phyloP scores from a whole-genome alignment of 2,113 vertebrate species.

The Conger conger region DNA sequence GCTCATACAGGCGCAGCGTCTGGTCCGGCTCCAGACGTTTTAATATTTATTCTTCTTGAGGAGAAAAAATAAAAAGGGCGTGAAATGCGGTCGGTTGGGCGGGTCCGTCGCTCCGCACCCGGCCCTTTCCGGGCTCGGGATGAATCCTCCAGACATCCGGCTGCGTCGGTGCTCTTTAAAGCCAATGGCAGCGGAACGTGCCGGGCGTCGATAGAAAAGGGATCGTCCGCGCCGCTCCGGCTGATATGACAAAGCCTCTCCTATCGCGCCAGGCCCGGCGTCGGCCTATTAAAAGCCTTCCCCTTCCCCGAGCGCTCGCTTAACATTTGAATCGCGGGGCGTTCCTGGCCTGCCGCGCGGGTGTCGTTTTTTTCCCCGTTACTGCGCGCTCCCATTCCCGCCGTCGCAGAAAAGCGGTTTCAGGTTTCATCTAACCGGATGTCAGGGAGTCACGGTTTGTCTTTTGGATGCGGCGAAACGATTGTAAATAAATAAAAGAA shows the following conservation, averaged over 20 bases:
- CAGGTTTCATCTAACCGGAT: constrained; percentile 9
- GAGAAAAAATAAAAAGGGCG: not conserved
- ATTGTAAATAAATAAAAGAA: constrained; percentile 22
- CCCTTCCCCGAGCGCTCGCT: constrained; percentile 52
- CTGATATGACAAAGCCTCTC: constrained; percentile 40
- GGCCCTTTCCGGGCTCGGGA: constrained; percentile 24
- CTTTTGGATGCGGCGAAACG: constrained; percentile 47
- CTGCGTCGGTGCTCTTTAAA: constrained; percentile 38
- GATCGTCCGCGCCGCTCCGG: constrained; percentile 23
- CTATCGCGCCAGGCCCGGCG: constrained; percentile 28
- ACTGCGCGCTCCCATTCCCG: constrained; percentile 33
- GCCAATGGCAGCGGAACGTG: constrained; percentile 43
- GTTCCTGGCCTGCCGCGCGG: constrained; percentile 66
- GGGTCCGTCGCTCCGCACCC: not conserved
- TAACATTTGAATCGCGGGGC: constrained; percentile 59
- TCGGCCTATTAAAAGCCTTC: constrained; percentile 38
- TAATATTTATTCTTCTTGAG: constrained; percentile 1
- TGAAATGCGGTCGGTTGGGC: not conserved
- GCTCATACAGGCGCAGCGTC: not conserved
- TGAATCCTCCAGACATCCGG: constrained; percentile 34
- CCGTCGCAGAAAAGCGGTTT: constrained; percentile 26
- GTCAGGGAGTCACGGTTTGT: constrained; percentile 23
- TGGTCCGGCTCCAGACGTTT: not conserved
- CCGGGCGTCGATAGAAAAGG: constrained; percentile 19
- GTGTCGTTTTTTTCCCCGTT: constrained; percentile 58